These are phyloP conservation scores for Ispidina picta DNA, from an alignment of 2,797 vertebrate species.

Conservation along the genomic window DNA sequence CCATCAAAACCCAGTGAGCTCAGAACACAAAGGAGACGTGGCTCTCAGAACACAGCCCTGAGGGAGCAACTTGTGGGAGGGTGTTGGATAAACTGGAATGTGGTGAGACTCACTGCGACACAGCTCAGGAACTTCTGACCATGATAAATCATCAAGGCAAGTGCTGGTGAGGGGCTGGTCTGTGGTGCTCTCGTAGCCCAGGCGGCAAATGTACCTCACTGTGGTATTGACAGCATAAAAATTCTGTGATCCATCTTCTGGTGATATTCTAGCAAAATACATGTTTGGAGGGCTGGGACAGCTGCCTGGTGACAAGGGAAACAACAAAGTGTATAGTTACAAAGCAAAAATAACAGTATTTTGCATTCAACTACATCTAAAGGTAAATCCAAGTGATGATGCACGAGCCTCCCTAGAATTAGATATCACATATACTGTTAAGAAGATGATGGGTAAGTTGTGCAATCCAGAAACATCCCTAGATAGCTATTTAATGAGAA, in stretches of 20 bases:
- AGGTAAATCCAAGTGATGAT: fast-evolving
- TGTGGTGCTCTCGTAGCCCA: background rate
- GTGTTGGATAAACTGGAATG: fast-evolving
- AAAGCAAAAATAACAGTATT: background rate
- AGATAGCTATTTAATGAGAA: fast-evolving
- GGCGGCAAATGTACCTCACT: background rate
- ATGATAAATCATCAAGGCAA: background rate
- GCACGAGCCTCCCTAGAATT: fast-evolving
- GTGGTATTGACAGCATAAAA: background rate
- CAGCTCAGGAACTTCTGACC: background rate
- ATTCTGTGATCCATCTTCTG: background rate
- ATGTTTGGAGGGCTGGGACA: background rate
- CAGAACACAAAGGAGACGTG: fast-evolving
- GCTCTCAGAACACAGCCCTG: fast-evolving
- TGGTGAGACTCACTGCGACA: slow-evolving; percentile 23
- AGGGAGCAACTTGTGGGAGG: background rate
- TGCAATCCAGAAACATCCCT: background rate
- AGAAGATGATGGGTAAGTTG: background rate
- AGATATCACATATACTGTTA: background rate
- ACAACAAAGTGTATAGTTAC: fast-evolving
- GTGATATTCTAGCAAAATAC: background rate
- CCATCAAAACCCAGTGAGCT: background rate
- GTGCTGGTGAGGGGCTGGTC: background rate
- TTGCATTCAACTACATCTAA: fast-evolving
- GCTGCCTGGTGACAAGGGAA: background rate